A percentile compares a stretch with the other conserved stretches of the same genome.
Evolutionary conservation across 1,140 invertebrate species (phyloP).

Genomic region (Argopecten irradians): DNA sequence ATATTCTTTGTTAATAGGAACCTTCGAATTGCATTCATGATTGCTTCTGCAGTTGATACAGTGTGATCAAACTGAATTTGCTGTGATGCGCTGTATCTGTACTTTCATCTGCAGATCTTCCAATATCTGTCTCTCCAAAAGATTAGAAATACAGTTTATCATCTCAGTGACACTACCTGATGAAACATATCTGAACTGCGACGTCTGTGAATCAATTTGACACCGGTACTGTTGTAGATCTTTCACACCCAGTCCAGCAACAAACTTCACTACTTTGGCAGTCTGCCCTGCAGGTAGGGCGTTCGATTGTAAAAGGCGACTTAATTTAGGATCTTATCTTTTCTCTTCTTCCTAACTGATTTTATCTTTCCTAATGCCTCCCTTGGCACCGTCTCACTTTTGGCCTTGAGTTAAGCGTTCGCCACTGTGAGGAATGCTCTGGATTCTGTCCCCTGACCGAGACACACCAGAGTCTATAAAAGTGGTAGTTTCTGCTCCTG

Average conservation of each 20-base stretch:
- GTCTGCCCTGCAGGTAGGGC: too few relatives aligned
- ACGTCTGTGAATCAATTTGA: neutral
- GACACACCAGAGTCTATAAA: too few relatives aligned
- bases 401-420: too few relatives aligned
- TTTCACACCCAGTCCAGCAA: slow-evolving; percentile 22
- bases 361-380: too few relatives aligned
- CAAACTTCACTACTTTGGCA: neutral
- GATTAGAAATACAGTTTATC: slow-evolving; percentile 2
- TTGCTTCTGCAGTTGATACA: neutral
- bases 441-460: too few relatives aligned
- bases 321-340: too few relatives aligned
- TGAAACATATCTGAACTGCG: slow-evolving; percentile 1
- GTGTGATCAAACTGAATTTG: neutral
- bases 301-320: too few relatives aligned
- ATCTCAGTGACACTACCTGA: slow-evolving; percentile 35
- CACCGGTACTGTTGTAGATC: neutral
- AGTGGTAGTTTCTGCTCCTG: too few relatives aligned
- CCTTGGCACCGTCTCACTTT: too few relatives aligned
- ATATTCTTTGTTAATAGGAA: slow-evolving; percentile 30
- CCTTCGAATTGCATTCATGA: neutral
- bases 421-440: too few relatives aligned
- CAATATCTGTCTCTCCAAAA: slow-evolving; percentile 28
- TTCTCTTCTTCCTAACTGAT: too few relatives aligned
- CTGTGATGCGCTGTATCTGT: neutral
- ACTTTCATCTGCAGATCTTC: slow-evolving; percentile 31